Percentiles rank a stretch among this genome's conserved stretches.
These are phyloP conservation scores for Buceros bicornis DNA, from an alignment of 2,797 vertebrate species.

Conservation along the genomic window DNA sequence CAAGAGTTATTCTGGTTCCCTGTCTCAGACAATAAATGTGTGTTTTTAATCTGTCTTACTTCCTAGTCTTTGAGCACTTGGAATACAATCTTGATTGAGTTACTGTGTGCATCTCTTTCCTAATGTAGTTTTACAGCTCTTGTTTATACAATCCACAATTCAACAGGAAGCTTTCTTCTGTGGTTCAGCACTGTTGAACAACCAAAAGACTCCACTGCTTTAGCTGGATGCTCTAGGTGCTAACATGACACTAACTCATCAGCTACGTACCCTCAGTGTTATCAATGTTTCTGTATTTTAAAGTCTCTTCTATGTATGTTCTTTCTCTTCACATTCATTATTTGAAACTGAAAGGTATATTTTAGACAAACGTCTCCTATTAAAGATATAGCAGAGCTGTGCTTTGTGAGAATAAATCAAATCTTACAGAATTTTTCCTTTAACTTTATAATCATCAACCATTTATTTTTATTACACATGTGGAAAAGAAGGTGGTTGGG, in stretches of 20 bases:
- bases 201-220: neutral
- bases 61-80: neutral
- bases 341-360: neutral
- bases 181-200: neutral
- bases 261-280: neutral
- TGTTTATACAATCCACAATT: neutral
- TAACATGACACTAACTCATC: neutral
- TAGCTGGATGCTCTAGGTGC: neutral
- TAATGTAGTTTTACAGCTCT: neutral
- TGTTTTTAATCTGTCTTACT: neutral
- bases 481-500: neutral
- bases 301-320: neutral
- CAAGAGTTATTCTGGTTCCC: neutral
- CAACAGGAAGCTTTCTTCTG: neutral
- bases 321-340: neutral
- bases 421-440: neutral
- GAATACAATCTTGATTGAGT: neutral
- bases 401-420: neutral
- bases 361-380: neutral
- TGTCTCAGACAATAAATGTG: neutral
- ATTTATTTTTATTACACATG: neutral
- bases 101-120: neutral
- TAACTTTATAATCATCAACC: neutral
- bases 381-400: neutral
- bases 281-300: neutral